These are phyloP conservation scores for Brachyalestes nurse DNA, from an alignment of 2,797 vertebrate species.

Conservation along the genomic window DNA sequence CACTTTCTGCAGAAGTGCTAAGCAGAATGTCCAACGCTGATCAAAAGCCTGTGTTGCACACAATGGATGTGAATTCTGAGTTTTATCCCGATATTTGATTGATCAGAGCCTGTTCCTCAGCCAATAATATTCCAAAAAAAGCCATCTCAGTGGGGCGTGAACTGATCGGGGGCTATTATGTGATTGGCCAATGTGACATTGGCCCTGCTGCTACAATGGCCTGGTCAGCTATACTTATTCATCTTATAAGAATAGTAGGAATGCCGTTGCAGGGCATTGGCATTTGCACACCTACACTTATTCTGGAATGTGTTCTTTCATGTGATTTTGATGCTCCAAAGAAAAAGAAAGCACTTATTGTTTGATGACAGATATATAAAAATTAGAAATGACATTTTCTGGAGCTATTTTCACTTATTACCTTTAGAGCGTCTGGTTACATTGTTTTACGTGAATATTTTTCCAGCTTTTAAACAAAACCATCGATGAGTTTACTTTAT, in stretches of 20 bases:
- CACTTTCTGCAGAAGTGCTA: slow-evolving; percentile 86
- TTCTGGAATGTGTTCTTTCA: slow-evolving; percentile 52
- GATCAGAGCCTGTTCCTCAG: slow-evolving; percentile 55
- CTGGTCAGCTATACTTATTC: slow-evolving; percentile 50
- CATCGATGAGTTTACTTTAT: slow-evolving; percentile 4
- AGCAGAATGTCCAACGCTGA: slow-evolving; percentile 87
- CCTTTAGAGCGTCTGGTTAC: background rate
- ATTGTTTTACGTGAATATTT: slow-evolving; percentile 30
- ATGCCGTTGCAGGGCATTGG: slow-evolving; percentile 59
- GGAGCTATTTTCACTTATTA: slow-evolving; percentile 17
- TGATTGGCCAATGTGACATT: slow-evolving; percentile 61
- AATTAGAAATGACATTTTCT: slow-evolving; percentile 12
- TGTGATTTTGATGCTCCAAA: slow-evolving; percentile 48
- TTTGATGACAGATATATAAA: background rate
- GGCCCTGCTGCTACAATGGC: slow-evolving; percentile 67
- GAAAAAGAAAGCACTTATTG: slow-evolving; percentile 44
- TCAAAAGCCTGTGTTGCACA: slow-evolving; percentile 85
- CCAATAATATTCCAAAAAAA: slow-evolving; percentile 49
- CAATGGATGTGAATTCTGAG: slow-evolving; percentile 84
- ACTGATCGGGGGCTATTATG: slow-evolving; percentile 57
- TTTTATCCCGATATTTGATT: slow-evolving; percentile 87
- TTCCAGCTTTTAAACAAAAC: slow-evolving; percentile 12
- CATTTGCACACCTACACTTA: slow-evolving; percentile 49
- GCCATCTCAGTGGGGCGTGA: slow-evolving; percentile 55
- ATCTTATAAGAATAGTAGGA: slow-evolving; percentile 43